These are phyloP conservation scores for Apotomis capreana DNA, from an alignment of 2,888 invertebrate species.

Conservation along the genomic window DNA sequence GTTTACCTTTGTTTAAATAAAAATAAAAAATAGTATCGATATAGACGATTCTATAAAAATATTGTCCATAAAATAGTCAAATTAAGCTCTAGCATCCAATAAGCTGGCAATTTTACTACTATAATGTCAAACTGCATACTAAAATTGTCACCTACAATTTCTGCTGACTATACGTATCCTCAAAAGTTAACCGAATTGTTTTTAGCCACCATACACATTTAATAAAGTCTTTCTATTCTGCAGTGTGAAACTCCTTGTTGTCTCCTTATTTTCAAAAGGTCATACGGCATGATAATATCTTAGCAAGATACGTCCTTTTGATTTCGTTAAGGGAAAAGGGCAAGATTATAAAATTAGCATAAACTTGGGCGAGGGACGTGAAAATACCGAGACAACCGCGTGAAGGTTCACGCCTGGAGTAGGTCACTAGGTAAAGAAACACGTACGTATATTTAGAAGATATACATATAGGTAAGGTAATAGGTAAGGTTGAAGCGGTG, in stretches of 20 bases:
- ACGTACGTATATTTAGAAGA: background rate
- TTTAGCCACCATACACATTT: background rate
- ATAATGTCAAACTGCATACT: no score
- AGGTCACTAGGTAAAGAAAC: conserved; percentile 14
- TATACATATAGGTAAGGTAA: no score
- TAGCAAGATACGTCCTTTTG: background rate
- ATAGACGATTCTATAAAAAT: no score
- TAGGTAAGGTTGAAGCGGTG: no score
- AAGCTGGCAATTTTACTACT: no score
- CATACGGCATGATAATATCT: no score
- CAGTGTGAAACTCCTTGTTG: background rate
- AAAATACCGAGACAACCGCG: conserved; percentile 5
- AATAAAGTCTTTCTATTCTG: background rate
- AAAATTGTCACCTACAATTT: no score
- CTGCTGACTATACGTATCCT: background rate
- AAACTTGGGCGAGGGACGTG: background rate
- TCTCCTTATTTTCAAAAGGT: no score
- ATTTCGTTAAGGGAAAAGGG: background rate
- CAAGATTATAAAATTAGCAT: conserved; percentile 31
- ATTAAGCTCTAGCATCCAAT: no score
- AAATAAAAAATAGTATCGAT: no score
- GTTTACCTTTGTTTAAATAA: no score
- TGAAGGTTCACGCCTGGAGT: background rate
- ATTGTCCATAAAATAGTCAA: no score
- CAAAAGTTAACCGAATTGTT: background rate